Percentiles rank a stretch among this genome's conserved stretches.
phyloP scores from a whole-genome alignment of 2,888 invertebrate genomes.

The Pyrgus malvae region DNA sequence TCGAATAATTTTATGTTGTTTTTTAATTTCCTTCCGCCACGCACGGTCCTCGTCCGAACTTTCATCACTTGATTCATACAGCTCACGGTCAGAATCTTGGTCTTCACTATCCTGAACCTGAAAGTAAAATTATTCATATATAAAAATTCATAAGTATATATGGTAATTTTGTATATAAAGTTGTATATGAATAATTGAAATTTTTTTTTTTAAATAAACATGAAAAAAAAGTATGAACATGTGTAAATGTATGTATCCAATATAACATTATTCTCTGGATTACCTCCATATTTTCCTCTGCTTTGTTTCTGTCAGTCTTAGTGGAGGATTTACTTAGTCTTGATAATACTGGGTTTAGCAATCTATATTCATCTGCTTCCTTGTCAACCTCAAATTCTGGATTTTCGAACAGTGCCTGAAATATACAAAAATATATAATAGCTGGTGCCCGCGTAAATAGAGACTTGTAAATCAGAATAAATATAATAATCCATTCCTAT shows the following conservation, averaged over 20 bases:
- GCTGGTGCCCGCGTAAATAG: too few relatives aligned
- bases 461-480: too few relatives aligned
- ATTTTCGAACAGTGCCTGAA: conserved; percentile 90
- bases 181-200: too few relatives aligned
- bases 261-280: neutral
- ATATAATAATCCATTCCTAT: too few relatives aligned
- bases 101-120: conserved; percentile 63
- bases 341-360: conserved; percentile 94
- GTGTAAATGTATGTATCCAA: too few relatives aligned
- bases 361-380: conserved; percentile 91
- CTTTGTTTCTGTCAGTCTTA: conserved; percentile 70
- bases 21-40: conserved; percentile 91
- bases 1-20: conserved; percentile 85
- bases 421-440: neutral
- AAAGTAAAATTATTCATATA: conserved; percentile 17
- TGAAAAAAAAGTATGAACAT: too few relatives aligned
- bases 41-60: conserved; percentile 91
- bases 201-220: too few relatives aligned
- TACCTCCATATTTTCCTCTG: conserved; percentile 18
- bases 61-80: conserved; percentile 64
- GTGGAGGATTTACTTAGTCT: conserved; percentile 87
- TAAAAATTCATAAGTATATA: too few relatives aligned
- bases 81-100: conserved; percentile 78
- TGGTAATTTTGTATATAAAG: too few relatives aligned
- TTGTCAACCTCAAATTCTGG: conserved; percentile 96